These are phyloP conservation scores for Chelonia mydas DNA, from an alignment of 2,797 vertebrate species.

Conservation along the genomic window DNA sequence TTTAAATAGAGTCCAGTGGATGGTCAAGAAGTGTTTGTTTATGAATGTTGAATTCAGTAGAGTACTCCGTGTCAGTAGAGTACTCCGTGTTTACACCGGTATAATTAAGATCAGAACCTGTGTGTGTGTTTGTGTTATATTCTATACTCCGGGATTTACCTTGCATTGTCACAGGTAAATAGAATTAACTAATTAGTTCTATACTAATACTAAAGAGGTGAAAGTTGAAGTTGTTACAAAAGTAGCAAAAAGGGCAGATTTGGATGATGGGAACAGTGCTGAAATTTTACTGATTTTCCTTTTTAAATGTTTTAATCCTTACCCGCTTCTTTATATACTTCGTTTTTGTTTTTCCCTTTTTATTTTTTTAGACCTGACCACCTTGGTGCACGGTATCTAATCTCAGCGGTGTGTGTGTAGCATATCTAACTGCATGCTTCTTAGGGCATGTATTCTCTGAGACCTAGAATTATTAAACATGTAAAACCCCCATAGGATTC, in stretches of 20 bases:
- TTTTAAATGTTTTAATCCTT: background rate
- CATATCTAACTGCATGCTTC: slow-evolving; percentile 76
- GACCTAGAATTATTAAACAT: slow-evolving; percentile 82
- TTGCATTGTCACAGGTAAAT: background rate
- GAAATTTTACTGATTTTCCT: background rate
- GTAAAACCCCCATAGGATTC: slow-evolving; percentile 81
- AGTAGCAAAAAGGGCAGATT: slow-evolving; percentile 21
- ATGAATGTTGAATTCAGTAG: background rate
- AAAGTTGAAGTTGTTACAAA: background rate
- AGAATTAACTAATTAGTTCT: background rate
- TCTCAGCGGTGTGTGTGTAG: slow-evolving; percentile 77
- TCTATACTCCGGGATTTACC: slow-evolving; percentile 17
- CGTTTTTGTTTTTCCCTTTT: background rate
- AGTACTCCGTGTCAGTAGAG: background rate
- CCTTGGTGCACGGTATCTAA: slow-evolving; percentile 77
- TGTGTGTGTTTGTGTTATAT: background rate
- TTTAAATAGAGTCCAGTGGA: background rate
- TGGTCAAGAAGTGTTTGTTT: background rate
- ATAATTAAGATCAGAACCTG: background rate
- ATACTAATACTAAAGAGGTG: background rate
- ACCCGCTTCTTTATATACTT: slow-evolving; percentile 19
- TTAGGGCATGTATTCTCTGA: slow-evolving; percentile 72
- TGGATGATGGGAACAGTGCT: slow-evolving; percentile 12
- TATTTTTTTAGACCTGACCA: slow-evolving; percentile 24
- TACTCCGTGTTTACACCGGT: background rate